Base-by-base conservation (phyloP, 2,888 invertebrate genomes). In the Sympetrum striolatum region DNA sequence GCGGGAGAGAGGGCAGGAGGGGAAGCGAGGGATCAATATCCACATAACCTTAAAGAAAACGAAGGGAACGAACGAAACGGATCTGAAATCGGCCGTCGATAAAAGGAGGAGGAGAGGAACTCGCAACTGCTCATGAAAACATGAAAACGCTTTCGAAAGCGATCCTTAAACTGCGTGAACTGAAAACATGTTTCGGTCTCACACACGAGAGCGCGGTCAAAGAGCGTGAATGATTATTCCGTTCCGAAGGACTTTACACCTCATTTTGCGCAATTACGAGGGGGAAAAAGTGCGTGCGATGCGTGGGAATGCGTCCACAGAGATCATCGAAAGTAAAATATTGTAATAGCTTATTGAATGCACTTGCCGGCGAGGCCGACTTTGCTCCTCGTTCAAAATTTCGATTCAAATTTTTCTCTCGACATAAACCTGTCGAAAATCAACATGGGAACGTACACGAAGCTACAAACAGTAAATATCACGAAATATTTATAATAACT, bases 31-130 rank as follows among this genome's bases (percentile, higher is more conserved):
- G 86, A 86, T 86, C 86, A 86, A 86, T 86, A 86, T 86, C 86
- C 86, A 86, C 86, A 86, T 86, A 86, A 60, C 86, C 86, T 86
- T 86, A 86, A 86, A 86, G 86, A 86, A 86, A 60, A 60, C 86
- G 60, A 37, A 60, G 60, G 60, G 60, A 86, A 60, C 35, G 60
- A 35, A 37, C 25, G 25, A 73, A 31, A 73, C 25, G 64, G 64
- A 64, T 64, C 64, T 64, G 64, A 64, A 64, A 64, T 64, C 64
- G 73, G 25, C 73, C 73, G 14, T 73, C 73, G 31, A 73, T 73
- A 73, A 73, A 73, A 73, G 73, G 31, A 31, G 73, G 10, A 22
- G 64, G 64, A 22, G 64, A 64, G 12, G 64, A 64, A 14, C 25
- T 73, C 31, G 31, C 73, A 73, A 73, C 73, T 25, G 73, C 25